Base-by-base conservation (phyloP, 2,888 invertebrate species). In the Rhorus exstirpatorius region DNA sequence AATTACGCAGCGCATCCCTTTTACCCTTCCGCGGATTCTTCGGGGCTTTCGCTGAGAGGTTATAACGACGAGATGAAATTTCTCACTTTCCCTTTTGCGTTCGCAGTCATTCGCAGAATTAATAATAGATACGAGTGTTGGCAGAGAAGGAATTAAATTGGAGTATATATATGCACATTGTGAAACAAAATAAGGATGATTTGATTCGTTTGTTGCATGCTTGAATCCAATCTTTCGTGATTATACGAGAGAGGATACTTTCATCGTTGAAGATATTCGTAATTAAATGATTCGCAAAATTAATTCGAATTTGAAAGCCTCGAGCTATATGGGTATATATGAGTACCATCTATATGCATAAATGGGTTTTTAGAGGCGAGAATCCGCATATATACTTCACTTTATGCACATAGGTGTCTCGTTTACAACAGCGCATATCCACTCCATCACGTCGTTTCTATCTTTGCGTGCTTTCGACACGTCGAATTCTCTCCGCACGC, bases 391-490 rank as follows among this genome's bases (percentile, higher is more conserved):
- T 51, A 51, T 3, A 51, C 17, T 19, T 65, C 1, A 49, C 17
- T 49, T 12, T 19, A 49, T 24, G 51, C 12, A 53, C 21, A n/a
- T n/a, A 19, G 49, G n/a, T 21, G 10, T 21, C n/a, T 38, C n/a
- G 35, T 35, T 19, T 38, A 35, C 8, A 24, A 44, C 35, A 38
- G 19, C 10, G 44, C 31, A 51, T 72, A 38, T 55, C 35, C 38
- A 21, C 14, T 63, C 46, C 35, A 82, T 78, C 78, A 41, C 41
- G 17, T 10, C 7, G 63, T 58, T 75, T 75, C 49, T 31, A 82
- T 70, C 79, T 26, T 51, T 26, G 61, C 35, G 51, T 38, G 67
- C 79, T 83, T 83, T 79, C 83, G 61, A 72, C 79, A 83, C 71
- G 41, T 70, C 17, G 63, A 60, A 49, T 68, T 60, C 78, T 65